These are phyloP conservation scores for Diabrotica virgifera DNA, from an alignment of 1,140 invertebrate species.

Conservation along the genomic window DNA sequence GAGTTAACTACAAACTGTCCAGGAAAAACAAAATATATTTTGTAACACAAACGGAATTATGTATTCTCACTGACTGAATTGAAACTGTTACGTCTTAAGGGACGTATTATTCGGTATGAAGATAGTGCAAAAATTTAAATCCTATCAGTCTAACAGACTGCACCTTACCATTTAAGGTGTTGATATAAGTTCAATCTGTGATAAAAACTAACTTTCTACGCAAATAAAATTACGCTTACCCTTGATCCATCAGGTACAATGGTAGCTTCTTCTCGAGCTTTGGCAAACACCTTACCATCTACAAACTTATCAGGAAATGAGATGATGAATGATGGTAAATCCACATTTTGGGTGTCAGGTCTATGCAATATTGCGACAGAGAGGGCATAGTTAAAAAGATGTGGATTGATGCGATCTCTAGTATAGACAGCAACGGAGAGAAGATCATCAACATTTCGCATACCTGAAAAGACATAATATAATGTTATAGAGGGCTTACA, in stretches of 20 bases:
- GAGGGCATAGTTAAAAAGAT: constrained; percentile 73
- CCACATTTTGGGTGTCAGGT: constrained; percentile 67
- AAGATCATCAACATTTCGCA: constrained; percentile 68
- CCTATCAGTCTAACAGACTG: neutral
- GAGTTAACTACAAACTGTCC: too few relatives aligned
- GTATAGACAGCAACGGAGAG: constrained; percentile 67
- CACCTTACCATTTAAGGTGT: neutral
- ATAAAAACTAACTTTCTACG: neutral
- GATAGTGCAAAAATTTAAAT: too few relatives aligned
- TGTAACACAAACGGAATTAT: too few relatives aligned
- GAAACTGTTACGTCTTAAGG: too few relatives aligned
- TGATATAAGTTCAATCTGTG: neutral
- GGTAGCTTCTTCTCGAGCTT: constrained; percentile 65
- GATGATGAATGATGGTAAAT: constrained; percentile 67
- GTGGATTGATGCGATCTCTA: constrained; percentile 71
- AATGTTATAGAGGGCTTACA: too few relatives aligned
- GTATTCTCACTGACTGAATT: too few relatives aligned
- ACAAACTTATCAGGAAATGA: constrained; percentile 50
- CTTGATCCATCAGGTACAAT: constrained; percentile 61
- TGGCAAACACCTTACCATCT: constrained; percentile 65
- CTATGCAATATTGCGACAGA: constrained; percentile 75
- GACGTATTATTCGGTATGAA: too few relatives aligned
- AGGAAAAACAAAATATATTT: too few relatives aligned
- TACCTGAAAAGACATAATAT: constrained; percentile 53
- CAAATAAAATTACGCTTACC: constrained; percentile 50